Evolutionary conservation across 2,797 vertebrate genomes (phyloP).

Genomic region (Squalus acanthias): DNA sequence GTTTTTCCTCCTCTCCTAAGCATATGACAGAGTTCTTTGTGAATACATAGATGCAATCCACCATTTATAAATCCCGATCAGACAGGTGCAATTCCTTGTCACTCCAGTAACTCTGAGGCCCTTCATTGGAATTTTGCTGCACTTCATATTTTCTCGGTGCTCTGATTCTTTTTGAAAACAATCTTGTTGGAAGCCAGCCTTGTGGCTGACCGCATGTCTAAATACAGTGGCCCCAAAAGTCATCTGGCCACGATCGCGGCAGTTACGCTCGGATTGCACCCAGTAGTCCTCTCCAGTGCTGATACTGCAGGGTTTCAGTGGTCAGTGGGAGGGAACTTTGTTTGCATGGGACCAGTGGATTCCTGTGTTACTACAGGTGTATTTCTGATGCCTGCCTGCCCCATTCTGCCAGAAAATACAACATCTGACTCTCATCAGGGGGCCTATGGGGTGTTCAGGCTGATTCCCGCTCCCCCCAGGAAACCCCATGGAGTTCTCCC

Average conservation of each 20-base stretch:
- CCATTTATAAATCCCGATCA: no score
- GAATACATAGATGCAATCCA: background rate
- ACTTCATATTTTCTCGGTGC: background rate
- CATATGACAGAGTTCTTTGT: background rate
- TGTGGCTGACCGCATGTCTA: background rate
- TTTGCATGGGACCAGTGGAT: background rate
- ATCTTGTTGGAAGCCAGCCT: background rate
- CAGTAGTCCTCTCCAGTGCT: background rate
- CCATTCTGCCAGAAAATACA: background rate
- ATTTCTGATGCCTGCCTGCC: background rate
- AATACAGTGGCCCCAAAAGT: background rate
- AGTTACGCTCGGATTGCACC: background rate
- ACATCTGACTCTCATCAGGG: background rate
- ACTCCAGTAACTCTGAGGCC: background rate
- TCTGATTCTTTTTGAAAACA: background rate
- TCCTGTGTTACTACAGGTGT: background rate
- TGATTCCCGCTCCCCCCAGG: background rate
- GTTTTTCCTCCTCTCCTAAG: background rate
- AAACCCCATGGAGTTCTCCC: background rate
- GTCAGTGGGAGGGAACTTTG: background rate
- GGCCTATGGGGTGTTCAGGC: background rate
- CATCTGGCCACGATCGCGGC: background rate
- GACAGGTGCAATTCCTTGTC: background rate
- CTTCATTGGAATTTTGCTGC: background rate
- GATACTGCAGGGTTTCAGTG: background rate